Evolutionary conservation across 2,113 vertebrate species (phyloP).

Genomic region (Hemichromis elongatus): DNA sequence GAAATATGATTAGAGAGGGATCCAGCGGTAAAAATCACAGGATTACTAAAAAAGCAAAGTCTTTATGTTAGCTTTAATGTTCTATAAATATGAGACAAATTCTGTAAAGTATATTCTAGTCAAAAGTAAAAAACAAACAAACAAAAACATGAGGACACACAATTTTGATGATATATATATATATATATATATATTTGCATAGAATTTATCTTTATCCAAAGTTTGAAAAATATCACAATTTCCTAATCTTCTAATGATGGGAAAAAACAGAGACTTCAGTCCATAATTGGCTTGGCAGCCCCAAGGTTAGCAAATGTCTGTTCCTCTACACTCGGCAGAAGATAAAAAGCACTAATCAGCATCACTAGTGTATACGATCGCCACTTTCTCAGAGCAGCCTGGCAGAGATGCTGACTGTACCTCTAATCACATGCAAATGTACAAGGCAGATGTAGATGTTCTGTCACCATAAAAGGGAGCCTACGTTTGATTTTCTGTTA

Average conservation of each 20-base stretch:
- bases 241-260: constrained; percentile 66
- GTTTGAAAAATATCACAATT: constrained; percentile 23
- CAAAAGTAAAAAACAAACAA: not conserved
- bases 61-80: not conserved
- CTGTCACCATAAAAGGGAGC: constrained; percentile 22
- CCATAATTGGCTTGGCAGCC: constrained; percentile 36
- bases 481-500: constrained; percentile 4
- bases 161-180: not conserved
- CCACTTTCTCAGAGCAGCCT: constrained; percentile 41
- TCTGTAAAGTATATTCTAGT: not conserved
- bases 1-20: not conserved
- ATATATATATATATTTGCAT: not conserved
- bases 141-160: not conserved
- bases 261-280: not conserved
- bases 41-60: not conserved
- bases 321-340: constrained; percentile 15
- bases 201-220: not conserved
- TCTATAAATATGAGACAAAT: not conserved
- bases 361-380: constrained; percentile 22
- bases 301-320: constrained; percentile 30
- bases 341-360: constrained; percentile 60
- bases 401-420: constrained; percentile 51
- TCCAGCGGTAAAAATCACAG: not conserved
- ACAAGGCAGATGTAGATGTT: constrained; percentile 22
- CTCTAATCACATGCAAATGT: constrained; percentile 61